These are phyloP conservation scores for Heteronetta atricapilla DNA, from an alignment of 2,113 vertebrate genomes.

Conservation along the genomic window DNA sequence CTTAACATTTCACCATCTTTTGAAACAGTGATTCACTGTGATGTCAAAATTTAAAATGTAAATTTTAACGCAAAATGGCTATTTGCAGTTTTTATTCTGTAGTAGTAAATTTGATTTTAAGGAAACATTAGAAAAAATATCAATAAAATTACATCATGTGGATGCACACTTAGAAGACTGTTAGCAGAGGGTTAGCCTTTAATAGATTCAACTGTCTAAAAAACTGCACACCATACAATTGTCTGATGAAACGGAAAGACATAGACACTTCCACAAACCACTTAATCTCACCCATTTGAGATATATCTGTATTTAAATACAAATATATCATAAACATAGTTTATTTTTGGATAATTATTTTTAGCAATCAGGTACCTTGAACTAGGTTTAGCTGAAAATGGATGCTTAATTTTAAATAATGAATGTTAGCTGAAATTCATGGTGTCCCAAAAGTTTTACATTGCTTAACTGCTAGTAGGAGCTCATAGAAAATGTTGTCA, in stretches of 20 bases:
- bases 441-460: not conserved
- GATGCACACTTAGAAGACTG: not conserved
- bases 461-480: not conserved
- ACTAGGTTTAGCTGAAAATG: not conserved
- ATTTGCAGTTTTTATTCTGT: not conserved
- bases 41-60: not conserved
- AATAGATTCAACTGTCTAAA: slow-evolving; percentile 1
- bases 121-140: not conserved
- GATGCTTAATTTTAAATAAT: not conserved
- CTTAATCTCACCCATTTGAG: not conserved
- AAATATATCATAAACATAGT: not conserved
- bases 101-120: not conserved
- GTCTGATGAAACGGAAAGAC: not conserved
- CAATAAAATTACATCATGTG: not conserved
- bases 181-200: not conserved
- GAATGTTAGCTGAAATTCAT: not conserved
- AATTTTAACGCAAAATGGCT: not conserved
- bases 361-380: not conserved
- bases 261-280: not conserved
- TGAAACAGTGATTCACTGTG: not conserved
- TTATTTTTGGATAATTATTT: not conserved
- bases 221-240: not conserved
- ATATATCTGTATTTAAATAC: not conserved
- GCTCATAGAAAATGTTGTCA: not conserved
- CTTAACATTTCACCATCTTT: not conserved